Evolutionary conservation across 1,140 invertebrate genomes (phyloP), one percentile per base, ranked within the genome.

Genomic region (Gyrodactylus bullatarudis): DNA sequence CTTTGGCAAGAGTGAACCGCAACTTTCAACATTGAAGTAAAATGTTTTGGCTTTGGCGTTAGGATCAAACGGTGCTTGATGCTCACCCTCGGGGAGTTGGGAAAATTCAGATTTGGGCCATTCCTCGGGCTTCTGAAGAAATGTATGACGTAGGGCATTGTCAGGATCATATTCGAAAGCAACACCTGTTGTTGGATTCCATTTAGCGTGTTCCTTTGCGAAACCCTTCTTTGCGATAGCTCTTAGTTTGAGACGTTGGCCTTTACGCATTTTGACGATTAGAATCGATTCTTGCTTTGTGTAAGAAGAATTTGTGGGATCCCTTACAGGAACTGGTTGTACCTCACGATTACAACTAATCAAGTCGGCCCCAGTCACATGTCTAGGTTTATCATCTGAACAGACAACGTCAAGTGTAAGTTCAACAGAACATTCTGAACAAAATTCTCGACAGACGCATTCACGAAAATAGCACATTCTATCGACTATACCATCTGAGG

Each of bases 121-220:
- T 82, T 98, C 94, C 79, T 97, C 92, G 68, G 95, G 91, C 82
- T 94, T 97, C 0, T 92, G 91, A 77, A 86, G 95, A 0, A 93
- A 83, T 0, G 94, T 98, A 78, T 99, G 95, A 72, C 91, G 84
- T 84, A 99, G 87, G 0, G 87, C 83, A 84, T 99, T 99, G 79
- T 99, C 95, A 1, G 95, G 95, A 83, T 99, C 95, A 84, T 99
- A 99, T 82, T 99, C 94, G 82, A 99, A 99, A 54, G 87, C 87
- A 20, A 99, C 93, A 74, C 91, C 91, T 76, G 88, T 88, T 0
- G 94, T 98, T 20, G 94, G 94, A 83, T 97, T 98, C 94, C 94
- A 99, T 81, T 99, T 99, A 0, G 95, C 94, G 83, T 99, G 95
- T 79, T 99, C 95, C 80, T 99, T 99, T 0, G 91, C 94, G 83